Base-by-base conservation (phyloP, 2,113 vertebrate species). In the Thymallus thymallus region DNA sequence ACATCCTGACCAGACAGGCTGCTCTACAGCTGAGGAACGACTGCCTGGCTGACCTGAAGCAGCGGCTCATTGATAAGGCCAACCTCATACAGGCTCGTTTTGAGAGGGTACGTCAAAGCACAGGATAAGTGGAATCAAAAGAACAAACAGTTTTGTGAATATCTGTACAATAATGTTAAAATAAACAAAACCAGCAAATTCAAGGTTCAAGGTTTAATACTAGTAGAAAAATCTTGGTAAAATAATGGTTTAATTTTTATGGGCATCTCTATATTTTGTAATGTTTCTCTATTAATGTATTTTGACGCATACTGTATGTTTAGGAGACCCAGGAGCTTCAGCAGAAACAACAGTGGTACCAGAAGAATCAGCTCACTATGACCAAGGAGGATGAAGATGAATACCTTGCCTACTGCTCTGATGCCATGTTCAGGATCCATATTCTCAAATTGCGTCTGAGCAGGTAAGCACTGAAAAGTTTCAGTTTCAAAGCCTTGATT, bases 21-120 rank as follows among this genome's bases (percentile, higher is more conserved):
- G 95, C 94, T 0, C 1, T 81, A 20, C 73, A 35, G 10, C 66
- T 41, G 35, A 41, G 35, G 35, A 41, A 41, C 9, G 35, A 41
- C 35, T 41, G 35, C 35, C 35, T 41, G 35, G 9, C 35, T 0
- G 85, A 92, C 61, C 89, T 94, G n/a, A 95, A 93, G 78, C 78
- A 89, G 55, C 83, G 80, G 3, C 86, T 95, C 9, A 68, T 89
- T 0, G 71, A 92, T 71, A 90, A 91, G 46, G 91, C 91, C 69
- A 93, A 92, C 71, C 86, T 93, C 69, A 94, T 96, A 56, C 95
- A 95, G 85, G 88, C 90, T 0, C 92, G 84, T 13, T 91, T 92
- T 0, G 79, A 95, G 51, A 92, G 92, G 95, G 96, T 98, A 69
- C 5, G 9, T 13, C 63, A 26, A 13, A 26, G 4, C 67, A 64